Percentiles rank a stretch among this genome's conserved stretches.
phyloP scores from a whole-genome alignment of 2,888 invertebrate species.

The Athripsodes cinereus region DNA sequence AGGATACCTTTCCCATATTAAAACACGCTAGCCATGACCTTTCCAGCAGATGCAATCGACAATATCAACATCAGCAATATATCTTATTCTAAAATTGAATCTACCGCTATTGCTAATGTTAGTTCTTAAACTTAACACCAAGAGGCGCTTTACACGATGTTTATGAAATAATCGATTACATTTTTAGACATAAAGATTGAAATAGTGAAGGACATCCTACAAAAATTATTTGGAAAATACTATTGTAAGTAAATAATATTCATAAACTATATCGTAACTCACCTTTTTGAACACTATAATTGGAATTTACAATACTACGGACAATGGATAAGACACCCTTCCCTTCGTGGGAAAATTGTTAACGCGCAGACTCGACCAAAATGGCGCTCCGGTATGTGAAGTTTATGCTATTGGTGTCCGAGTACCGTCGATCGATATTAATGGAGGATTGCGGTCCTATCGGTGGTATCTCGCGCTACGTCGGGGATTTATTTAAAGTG shows the following conservation, averaged over 20 bases:
- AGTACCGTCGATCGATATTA: constrained; percentile 60
- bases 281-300: constrained; percentile 3
- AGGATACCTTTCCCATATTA: too few species aligned
- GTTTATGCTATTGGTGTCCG: constrained; percentile 44
- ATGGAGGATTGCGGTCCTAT: constrained; percentile 51
- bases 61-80: too few species aligned
- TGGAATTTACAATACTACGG: too few species aligned
- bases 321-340: too few species aligned
- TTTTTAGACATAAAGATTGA: constrained; percentile 20
- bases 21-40: too few species aligned
- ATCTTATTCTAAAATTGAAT: not conserved
- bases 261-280: constrained; percentile 17
- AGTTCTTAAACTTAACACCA: constrained; percentile 10
- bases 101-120: constrained; percentile 8
- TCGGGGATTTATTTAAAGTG: constrained; percentile 41
- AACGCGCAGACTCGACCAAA: constrained; percentile 63
- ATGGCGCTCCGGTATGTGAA: constrained; percentile 57
- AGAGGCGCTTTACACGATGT: constrained; percentile 15
- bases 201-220: constrained; percentile 12
- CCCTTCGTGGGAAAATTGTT: constrained; percentile 23
- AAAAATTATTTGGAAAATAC: not conserved
- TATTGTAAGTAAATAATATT: constrained; percentile 20
- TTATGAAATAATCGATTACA: constrained; percentile 25
- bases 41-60: too few species aligned
- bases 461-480: constrained; percentile 43